phyloP scores from a whole-genome alignment of 2,797 vertebrate species.

The Fundulus diaphanus region DNA sequence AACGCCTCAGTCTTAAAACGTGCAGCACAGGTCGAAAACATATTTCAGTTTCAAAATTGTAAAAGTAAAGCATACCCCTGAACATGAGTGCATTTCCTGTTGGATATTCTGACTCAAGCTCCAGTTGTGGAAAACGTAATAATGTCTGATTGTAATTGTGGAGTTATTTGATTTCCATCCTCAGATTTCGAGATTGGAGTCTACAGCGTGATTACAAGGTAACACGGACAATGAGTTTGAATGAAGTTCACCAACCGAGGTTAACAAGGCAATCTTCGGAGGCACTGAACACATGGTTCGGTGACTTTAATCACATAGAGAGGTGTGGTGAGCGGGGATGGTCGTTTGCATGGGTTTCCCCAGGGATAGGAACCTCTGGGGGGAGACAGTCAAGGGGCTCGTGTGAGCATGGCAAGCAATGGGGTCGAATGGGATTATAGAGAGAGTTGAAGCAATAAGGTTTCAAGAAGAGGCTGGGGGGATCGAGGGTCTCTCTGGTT shows the following conservation, averaged over 20 bases:
- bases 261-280: constrained; percentile 43
- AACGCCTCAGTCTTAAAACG: constrained; percentile 15
- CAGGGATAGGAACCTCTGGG: constrained; percentile 34
- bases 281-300: constrained; percentile 53
- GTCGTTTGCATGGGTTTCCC: constrained; percentile 45
- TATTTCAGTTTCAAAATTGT: constrained; percentile 15
- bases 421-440: constrained; percentile 65
- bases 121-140: constrained; percentile 54
- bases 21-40: constrained; percentile 4
- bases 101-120: constrained; percentile 20
- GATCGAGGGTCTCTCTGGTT: constrained; percentile 65
- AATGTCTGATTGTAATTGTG: constrained; percentile 57
- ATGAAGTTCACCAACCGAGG: constrained; percentile 24
- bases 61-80: constrained; percentile 21
- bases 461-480: constrained; percentile 47
- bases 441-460: constrained; percentile 41
- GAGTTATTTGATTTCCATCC: constrained; percentile 65
- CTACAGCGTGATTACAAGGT: constrained; percentile 59
- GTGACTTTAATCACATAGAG: constrained; percentile 57
- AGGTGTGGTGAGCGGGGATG: constrained; percentile 63
- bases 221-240: constrained; percentile 42
- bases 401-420: constrained; percentile 38
- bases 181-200: constrained; percentile 40
- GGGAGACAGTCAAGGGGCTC: constrained; percentile 20
- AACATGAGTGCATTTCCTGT: constrained; percentile 36